Conservation (phyloP, 2,113 vertebrate genomes). For the Sprattus sprattus region DNA sequence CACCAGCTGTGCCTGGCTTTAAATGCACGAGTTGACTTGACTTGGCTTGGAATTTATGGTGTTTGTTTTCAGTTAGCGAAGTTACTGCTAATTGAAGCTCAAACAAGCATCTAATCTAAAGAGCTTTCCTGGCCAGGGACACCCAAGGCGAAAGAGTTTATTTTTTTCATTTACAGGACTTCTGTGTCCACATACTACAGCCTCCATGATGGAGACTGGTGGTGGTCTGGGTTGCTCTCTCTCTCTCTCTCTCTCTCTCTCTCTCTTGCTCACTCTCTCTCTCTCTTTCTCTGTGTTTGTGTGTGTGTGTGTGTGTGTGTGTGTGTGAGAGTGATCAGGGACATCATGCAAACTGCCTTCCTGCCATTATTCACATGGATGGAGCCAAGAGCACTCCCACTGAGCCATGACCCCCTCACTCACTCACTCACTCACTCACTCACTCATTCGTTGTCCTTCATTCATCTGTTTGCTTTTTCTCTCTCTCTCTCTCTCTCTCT, state of each 20-base stretch:
- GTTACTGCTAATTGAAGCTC: conserved; percentile 8
- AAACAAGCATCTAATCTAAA: conserved; percentile 19
- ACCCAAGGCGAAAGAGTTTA: neutral
- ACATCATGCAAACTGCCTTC: neutral
- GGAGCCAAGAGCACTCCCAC: neutral
- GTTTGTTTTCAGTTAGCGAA: conserved; percentile 25
- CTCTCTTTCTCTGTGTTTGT: neutral
- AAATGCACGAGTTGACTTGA: conserved; percentile 1
- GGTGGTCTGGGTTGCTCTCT: neutral
- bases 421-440: neutral
- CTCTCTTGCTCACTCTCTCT: neutral
- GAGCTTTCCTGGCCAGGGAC: neutral
- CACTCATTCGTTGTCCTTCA: neutral
- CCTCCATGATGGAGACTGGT: neutral
- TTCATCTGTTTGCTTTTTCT: neutral
- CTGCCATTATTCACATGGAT: neutral
- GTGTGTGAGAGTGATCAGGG: neutral
- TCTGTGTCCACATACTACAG: neutral
- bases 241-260: neutral
- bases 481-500: neutral
- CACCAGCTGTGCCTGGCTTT: neutral
- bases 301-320: conserved; percentile 9
- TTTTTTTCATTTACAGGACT: neutral
- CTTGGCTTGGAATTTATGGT: neutral
- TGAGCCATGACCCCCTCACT: neutral